Base-by-base conservation (phyloP, 2,888 invertebrate species). In the Tetropium fuscum region DNA sequence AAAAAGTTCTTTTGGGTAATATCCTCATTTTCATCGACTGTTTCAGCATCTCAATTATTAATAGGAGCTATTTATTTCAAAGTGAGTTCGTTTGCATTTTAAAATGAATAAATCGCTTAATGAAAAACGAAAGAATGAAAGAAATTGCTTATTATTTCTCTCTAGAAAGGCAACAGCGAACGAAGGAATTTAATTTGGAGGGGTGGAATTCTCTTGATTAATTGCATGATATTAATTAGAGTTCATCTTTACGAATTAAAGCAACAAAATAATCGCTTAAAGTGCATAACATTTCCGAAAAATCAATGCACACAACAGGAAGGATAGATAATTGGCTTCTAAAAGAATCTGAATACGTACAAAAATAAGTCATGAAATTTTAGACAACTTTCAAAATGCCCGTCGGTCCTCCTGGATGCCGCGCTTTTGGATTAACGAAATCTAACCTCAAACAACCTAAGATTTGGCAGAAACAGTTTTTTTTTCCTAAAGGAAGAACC, bases 91-190 rank as follows among this genome's bases (percentile, higher is more conserved):
- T 27, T 16, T 22, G 36, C 36, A 19, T 48, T 48, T 48, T 48
- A 48, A 32, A 48, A 36, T 22, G 32, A 48, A 48, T 48, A 48
- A 48, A 34, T 34, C 36, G 10, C 30, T 27, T 48, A 48, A 48
- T 48, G 48, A 36, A 36, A 48, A 36, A 36, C 36, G 48, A 15
- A 11, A 36, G 38, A 20, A 22, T 25, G 38, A 48, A 48, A 36
- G 38, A 48, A 48, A 48, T 22, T 36, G 36, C 22, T 20, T 36
- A 22, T 19, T 11, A n/a, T 19, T 18, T 22, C 41, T 41, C 41
- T 8, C 6, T 22, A n/a, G 13, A 38, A 22, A 34, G 36, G 38
- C 20, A 36, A 48, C 36, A 38, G 38, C 22, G 36, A 48, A 22
- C 36, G 48, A 13, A 15, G 48, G 22, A 22, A 36, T 48, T 48